Conservation (phyloP, 2,113 vertebrate genomes). For the Cromileptes altivelis region DNA sequence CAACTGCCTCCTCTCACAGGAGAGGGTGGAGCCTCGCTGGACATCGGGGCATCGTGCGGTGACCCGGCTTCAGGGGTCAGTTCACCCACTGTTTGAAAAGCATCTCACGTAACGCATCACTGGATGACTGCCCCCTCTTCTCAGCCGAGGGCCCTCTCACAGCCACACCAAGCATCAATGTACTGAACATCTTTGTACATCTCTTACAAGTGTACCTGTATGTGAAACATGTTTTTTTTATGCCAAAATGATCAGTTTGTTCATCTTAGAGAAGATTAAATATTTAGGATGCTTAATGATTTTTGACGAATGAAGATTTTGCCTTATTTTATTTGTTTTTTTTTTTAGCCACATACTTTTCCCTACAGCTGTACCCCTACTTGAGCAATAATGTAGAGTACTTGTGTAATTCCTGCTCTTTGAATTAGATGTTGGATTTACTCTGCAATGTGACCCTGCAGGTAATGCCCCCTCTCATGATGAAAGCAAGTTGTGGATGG, state of each 20-base stretch:
- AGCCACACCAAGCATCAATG: constrained; percentile 25
- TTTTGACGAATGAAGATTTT: background rate
- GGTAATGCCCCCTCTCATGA: constrained; percentile 2
- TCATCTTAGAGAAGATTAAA: background rate
- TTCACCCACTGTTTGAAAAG: constrained; percentile 80
- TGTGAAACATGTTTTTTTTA: background rate
- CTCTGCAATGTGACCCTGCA: constrained; percentile 9
- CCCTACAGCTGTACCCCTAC: background rate
- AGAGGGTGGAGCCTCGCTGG: constrained; percentile 72
- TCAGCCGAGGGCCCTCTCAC: constrained; percentile 45
- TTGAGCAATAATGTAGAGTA: background rate
- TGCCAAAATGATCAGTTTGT: background rate
- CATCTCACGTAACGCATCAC: constrained; percentile 77
- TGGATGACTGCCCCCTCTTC: constrained; percentile 63
- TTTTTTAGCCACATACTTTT: background rate
- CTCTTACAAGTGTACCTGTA: background rate
- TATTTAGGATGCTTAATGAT: background rate
- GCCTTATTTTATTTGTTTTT: background rate
- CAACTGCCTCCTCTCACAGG: constrained; percentile 66
- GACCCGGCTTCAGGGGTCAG: constrained; percentile 83
- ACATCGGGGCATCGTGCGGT: constrained; percentile 74
- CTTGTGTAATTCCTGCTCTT: background rate
- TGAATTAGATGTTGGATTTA: constrained; percentile 14
- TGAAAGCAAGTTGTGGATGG: constrained; percentile 37
- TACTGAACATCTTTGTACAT: constrained; percentile 11